Evolutionary conservation across 2,888 invertebrate genomes (phyloP), one percentile per base, ranked within the genome.

Genomic region (Entomobrya proxima): DNA sequence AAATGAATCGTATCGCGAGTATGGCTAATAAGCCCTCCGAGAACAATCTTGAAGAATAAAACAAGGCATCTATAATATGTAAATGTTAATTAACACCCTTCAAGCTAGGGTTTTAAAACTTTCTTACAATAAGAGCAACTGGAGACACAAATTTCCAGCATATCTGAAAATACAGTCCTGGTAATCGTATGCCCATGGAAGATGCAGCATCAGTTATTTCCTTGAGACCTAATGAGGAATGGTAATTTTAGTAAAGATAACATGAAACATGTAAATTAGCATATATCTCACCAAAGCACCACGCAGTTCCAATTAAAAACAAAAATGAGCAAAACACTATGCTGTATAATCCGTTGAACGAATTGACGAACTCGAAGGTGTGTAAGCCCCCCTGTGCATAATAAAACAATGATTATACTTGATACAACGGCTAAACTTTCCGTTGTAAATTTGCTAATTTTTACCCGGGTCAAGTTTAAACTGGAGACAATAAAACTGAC

Each of bases 121-220:
- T 27, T 18, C 69, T 52, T 72, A 80, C 80, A 1, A 24, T 0
- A 11, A 81, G 32, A 9, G 21, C 21, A 40, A 77, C 21, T 1
- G 76, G 52, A 24, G 30, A 15, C 6, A 69, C 15, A 35, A 47
- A 83, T 67, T 74, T 85, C 84, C 84, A 85, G 37, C 78, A 85
- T 47, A 85, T 30, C 18, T 85, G 85, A 47, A 79, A 74, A 47
- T 35, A 85, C 21, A 74, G 24, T 35, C 78, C 74, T 11, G 85
- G 85, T 15, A 7, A 13, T 15, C 61, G 2, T 6, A 85, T 61
- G 0, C 64, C 64, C 85, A 85, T 85, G 5, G 9, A 24, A 9
- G 24, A 21, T 9, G 47, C 15, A 7, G 85, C 78, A 0, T 32
- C 35, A 21, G 61, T 50, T n/a, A 85, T 55, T 32, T 84, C 84